Base-by-base conservation (phyloP, 2,888 invertebrate genomes). In the Macrophya alboannulata region DNA sequence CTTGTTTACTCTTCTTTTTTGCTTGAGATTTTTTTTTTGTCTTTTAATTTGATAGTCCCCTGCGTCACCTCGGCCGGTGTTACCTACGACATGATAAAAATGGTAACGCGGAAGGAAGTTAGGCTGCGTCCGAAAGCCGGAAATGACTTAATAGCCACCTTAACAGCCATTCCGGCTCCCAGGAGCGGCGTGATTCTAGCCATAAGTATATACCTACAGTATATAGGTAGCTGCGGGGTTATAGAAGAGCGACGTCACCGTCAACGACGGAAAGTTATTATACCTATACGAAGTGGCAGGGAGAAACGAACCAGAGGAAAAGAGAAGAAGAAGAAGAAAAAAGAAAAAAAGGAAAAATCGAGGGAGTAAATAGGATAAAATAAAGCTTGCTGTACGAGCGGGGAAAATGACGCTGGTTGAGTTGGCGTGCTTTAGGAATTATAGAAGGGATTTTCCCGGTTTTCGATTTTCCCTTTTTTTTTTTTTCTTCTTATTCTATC, bases 131-230 rank as follows among this genome's bases (percentile, higher is more conserved):
- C 81, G 81, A 81, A 81, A 45, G 81, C 81, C 81, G 81, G 81
- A 81, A 81, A 81, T 62, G 81, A 62, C 59, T 81, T 65, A 65
- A 65, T 62, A 81, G 81, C 81, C 81, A 59, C 81, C 77, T 55
- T 77, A 15, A 51, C 48, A 43, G 55, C 51, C 37, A 43, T 74
- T 74, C 43, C 74, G 74, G 21, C 40, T 48, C 45, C 45, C n/a
- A 40, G 15, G 43, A 81, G 65, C 40, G 43, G 43, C 43, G 81
- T 81, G 43, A 81, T 81, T 81, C 77, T 21, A 17, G 17, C 77
- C 4, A 55, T 43, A 51, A 55, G 45, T 45, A 43, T 74, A 71
- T 71, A 74, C 3, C 31, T 31, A 31, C 3, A 31, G 31, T 31
- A n/a, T n/a, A n/a, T n/a, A 31, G 31, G 25, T 45, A 12, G 74